Base-by-base conservation (phyloP, 2,888 invertebrate genomes). In the Caenorhabditis sp. region DNA sequence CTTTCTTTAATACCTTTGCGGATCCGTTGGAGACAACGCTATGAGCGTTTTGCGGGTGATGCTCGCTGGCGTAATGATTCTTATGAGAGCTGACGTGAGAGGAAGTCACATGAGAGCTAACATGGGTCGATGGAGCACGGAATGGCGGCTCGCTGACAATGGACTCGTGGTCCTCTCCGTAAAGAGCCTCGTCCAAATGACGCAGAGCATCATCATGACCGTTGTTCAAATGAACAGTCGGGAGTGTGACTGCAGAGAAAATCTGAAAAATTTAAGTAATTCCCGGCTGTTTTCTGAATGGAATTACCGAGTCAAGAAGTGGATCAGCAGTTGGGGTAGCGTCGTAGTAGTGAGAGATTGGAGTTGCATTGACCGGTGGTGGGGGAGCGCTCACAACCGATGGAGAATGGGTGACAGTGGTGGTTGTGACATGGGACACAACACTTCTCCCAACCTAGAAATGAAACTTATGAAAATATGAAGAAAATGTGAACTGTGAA, bases 231-330 rank as follows among this genome's bases (percentile, higher is more conserved):
- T 71, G 61, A 28, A 80, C 80, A n/a, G 56, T 37, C 53, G 82
- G 82, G 26, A 82, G 82, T 35, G 62, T 64, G n/a, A 83, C 85
- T 47, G 80, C 80, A 1, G 74, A 78, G 67, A 85, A 85, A 32
- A 85, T 68, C 84, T 84, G 28, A 32, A 80, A 32, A n/a, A n/a
- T n/a, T n/a, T n/a, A n/a, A n/a, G n/a, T n/a, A n/a, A n/a, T n/a
- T n/a, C n/a, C n/a, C n/a, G n/a, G n/a, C n/a, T n/a, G n/a, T n/a
- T n/a, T n/a, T n/a, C n/a, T n/a, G n/a, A n/a, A n/a, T n/a, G n/a
- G n/a, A n/a, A n/a, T 32, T 50, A 77, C 77, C 62, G 80, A 72
- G 18, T 72, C 68, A 13, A 80, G 53, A 28, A 80, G 72, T 8
- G 72, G 68, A 32, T 80, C 80, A 44, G 47, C 11, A n/a, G 67